phyloP scores from a whole-genome alignment of 2,888 invertebrate genomes.

The Rhamphomyia laevipes region DNA sequence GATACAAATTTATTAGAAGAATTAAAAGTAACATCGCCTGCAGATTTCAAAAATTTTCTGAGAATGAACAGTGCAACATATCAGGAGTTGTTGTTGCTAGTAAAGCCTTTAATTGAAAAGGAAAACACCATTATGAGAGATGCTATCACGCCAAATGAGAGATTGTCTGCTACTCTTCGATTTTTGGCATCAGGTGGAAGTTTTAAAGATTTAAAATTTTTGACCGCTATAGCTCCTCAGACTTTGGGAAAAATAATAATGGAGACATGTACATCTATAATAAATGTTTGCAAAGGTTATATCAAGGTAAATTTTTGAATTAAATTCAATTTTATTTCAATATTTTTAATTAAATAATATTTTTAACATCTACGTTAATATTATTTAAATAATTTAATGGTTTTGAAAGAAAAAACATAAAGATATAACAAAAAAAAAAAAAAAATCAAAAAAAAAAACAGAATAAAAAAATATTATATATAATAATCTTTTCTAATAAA shows the following conservation, averaged over 20 bases:
- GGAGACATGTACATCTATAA: conserved; percentile 8
- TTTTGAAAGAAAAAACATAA: too few species aligned
- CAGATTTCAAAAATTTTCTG: conserved; percentile 6
- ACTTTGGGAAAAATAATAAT: conserved; percentile 3
- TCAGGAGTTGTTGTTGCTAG: background rate
- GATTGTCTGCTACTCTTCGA: conserved; percentile 2
- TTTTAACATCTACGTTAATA: too few species aligned
- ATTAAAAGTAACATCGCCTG: background rate
- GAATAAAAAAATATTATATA: too few species aligned
- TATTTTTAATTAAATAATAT: too few species aligned
- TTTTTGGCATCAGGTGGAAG: conserved; percentile 4
- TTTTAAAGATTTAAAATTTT: background rate
- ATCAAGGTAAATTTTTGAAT: background rate
- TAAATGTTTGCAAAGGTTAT: background rate
- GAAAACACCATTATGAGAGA: conserved; percentile 2
- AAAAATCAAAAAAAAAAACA: too few species aligned
- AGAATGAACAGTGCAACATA: background rate
- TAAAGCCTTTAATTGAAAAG: background rate
- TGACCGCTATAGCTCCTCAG: background rate
- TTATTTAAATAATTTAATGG: too few species aligned
- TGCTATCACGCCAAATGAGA: conserved; percentile 3
- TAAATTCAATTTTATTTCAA: too few species aligned
- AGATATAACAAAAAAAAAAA: too few species aligned
- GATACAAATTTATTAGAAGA: too few species aligned
- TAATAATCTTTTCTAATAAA: too few species aligned